These are phyloP conservation scores for Pocillopora grandis DNA, from an alignment of 92 coral and sea anemone species.

Conservation along the genomic window DNA sequence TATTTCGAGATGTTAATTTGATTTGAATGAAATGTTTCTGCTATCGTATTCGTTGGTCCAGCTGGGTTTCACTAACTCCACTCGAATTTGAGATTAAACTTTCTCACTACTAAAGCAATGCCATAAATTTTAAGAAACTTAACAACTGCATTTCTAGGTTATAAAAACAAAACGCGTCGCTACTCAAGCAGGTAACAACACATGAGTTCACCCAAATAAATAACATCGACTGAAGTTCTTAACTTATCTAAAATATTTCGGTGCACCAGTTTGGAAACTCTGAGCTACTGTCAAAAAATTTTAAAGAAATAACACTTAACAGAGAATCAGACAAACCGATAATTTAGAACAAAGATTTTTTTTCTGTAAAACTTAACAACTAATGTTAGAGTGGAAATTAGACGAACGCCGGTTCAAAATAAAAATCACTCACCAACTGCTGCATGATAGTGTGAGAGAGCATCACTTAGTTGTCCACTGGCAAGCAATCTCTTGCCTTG, in stretches of 20 bases:
- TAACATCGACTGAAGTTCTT: background rate
- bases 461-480: constrained; percentile 95
- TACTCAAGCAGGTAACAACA: constrained; percentile 10
- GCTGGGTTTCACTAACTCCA: too few species aligned
- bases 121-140: background rate
- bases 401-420: background rate
- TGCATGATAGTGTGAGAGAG: constrained; percentile 92
- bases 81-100: too few species aligned
- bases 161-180: background rate
- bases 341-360: background rate
- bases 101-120: background rate
- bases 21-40: too few species aligned
- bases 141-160: background rate
- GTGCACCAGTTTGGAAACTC: too few species aligned
- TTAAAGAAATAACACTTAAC: too few species aligned
- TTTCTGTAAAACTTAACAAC: background rate
- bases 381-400: background rate
- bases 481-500: constrained; percentile 85
- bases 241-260: background rate
- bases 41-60: too few species aligned
- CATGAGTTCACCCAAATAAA: background rate
- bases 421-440: constrained; percentile 81
- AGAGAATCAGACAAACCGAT: background rate
- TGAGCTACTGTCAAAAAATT: too few species aligned
- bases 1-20: too few species aligned